Base-by-base conservation (phyloP, 2,113 vertebrate species). In the Bolborhynchus lineola region DNA sequence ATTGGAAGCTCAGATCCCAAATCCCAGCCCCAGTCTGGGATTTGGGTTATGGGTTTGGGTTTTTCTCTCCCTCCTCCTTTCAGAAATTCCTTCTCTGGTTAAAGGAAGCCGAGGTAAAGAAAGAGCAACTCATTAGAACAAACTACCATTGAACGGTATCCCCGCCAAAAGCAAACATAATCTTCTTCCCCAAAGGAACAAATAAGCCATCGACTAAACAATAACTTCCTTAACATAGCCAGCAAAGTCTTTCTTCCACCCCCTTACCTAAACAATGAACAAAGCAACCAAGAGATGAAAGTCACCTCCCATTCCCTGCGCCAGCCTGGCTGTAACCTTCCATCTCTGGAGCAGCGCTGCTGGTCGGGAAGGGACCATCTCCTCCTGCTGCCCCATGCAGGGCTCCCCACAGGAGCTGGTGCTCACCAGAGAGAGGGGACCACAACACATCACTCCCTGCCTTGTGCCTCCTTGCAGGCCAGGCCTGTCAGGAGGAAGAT, bases 191-290 rank as follows among this genome's bases (percentile, higher is more conserved):
- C 2, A 2, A 90, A 93, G 86, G 62, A 88, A 84, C 57, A 93
- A 86, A 53, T 16, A 89, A 94, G 13, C 65, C 57, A 41, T 92
- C 88, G 92, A 13, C 69, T 88, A 93, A 96, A 96, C 93, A 96
- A 35, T 8, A 47, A 63, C 49, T 93, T 94, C 92, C 91, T 90
- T 65, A 88, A 84, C 1, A 2, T 17, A 88, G 44, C 29, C 2
- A 0, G 47, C 64, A 75, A 71, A 84, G 65, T 14, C 77, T 64
- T 94, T 84, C 84, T 95, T 92, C 82, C 29, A 80, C 26, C 53
- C 14, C 0, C 21, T 29, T 46, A 55, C 71, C 93, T 46, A 86
- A 96, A 93, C 85, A 93, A 86, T 1, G 18, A 96, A 89, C 75
- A 90, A 92, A 96, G 37, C 63, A 77, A 79, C 9, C 16, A 29